phyloP scores from a whole-genome alignment of 2,797 vertebrate species.

The Oreortyx pictus region DNA sequence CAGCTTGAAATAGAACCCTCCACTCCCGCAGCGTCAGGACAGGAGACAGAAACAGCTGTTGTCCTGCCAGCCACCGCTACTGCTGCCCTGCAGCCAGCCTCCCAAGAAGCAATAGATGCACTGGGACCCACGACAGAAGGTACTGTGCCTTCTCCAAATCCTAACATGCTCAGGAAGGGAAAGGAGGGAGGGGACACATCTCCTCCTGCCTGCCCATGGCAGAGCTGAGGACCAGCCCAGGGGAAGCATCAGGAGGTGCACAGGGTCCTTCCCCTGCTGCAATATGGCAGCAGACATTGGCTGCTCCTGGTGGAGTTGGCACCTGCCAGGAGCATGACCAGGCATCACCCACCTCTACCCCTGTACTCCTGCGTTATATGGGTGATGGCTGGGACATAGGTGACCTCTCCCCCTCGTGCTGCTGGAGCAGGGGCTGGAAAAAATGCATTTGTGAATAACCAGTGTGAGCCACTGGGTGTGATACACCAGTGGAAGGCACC shows the following conservation, averaged over 20 bases:
- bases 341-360: slow-evolving; percentile 70
- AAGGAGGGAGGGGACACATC: not conserved
- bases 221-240: not conserved
- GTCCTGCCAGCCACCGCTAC: slow-evolving; percentile 51
- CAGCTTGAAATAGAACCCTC: slow-evolving; percentile 68
- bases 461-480: fast-evolving
- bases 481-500: not conserved
- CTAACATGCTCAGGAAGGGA: not conserved
- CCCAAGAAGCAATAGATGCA: slow-evolving; percentile 59
- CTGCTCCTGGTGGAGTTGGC: slow-evolving; percentile 11
- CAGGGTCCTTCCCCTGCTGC: not conserved
- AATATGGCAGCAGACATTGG: not conserved
- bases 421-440: not conserved
- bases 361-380: slow-evolving; percentile 56
- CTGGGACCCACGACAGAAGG: slow-evolving; percentile 74
- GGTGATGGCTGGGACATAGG: slow-evolving; percentile 62
- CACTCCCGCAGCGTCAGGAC: slow-evolving; percentile 37
- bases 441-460: not conserved
- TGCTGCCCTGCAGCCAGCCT: slow-evolving; percentile 55
- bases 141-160: slow-evolving; percentile 50
- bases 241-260: not conserved
- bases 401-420: slow-evolving; percentile 10
- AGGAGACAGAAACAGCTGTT: slow-evolving; percentile 61
- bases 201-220: not conserved
- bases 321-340: slow-evolving; percentile 73